Percentiles rank a stretch among this genome's conserved stretches.
phyloP scores from a whole-genome alignment of 2,888 invertebrate genomes.

The Xanthostigma xanthostigma region DNA sequence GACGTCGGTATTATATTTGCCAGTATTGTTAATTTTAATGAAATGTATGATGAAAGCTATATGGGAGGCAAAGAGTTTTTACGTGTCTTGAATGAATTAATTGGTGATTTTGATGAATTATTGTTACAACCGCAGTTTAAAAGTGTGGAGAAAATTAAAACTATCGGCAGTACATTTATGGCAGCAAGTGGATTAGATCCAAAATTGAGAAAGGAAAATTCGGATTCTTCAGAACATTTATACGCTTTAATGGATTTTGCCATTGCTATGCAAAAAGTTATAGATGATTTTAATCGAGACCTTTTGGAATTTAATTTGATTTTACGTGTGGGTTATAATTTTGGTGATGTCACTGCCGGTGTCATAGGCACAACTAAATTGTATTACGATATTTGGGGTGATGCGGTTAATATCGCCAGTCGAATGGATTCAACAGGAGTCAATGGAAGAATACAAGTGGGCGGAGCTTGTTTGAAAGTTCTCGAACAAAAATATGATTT shows the following conservation, averaged over 20 bases:
- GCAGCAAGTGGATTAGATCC: slow-evolving; percentile 92
- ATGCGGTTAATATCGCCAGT: slow-evolving; percentile 93
- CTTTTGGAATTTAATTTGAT: slow-evolving; percentile 80
- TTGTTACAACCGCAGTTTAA: slow-evolving; percentile 66
- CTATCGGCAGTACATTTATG: slow-evolving; percentile 95
- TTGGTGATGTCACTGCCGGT: slow-evolving; percentile 91
- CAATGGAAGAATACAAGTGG: slow-evolving; percentile 68
- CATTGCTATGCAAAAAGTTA: slow-evolving; percentile 75
- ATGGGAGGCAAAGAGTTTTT: slow-evolving; percentile 89
- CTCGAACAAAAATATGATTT: slow-evolving; percentile 67
- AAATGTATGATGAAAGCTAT: slow-evolving; percentile 95
- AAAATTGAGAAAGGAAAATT: slow-evolving; percentile 48
- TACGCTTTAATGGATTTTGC: slow-evolving; percentile 86
- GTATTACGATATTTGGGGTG: slow-evolving; percentile 97
- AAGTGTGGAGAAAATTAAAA: slow-evolving; percentile 94
- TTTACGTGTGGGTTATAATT: slow-evolving; percentile 77
- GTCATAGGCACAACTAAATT: slow-evolving; percentile 92
- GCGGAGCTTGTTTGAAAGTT: slow-evolving; percentile 55
- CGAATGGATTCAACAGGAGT: slow-evolving; percentile 96
- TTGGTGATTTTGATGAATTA: slow-evolving; percentile 91
- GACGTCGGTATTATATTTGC: slow-evolving; percentile 91
- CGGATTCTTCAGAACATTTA: slow-evolving; percentile 61
- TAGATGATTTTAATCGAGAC: slow-evolving; percentile 78
- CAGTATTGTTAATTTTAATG: slow-evolving; percentile 91
- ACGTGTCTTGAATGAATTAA: slow-evolving; percentile 86